Conservation (phyloP, 2,888 invertebrate genomes). For the Ennomos quercinarius region DNA sequence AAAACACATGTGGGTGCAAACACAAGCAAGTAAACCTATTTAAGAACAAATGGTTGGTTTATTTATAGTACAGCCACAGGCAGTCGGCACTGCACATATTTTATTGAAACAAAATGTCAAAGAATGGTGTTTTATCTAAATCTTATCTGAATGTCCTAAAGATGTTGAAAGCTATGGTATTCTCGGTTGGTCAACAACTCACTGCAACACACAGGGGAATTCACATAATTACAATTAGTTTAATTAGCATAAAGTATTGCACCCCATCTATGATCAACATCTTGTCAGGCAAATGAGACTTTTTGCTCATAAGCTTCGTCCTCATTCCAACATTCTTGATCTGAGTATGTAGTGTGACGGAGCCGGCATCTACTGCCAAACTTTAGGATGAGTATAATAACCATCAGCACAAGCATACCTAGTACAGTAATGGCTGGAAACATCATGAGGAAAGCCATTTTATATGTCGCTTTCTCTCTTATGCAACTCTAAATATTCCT, state of each 20-base stretch:
- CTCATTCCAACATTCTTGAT: conserved; percentile 87
- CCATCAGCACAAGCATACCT: conserved; percentile 89
- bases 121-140: too few species aligned
- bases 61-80: too few species aligned
- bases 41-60: too few species aligned
- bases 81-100: too few species aligned
- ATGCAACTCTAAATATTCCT: conserved; percentile 87
- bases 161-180: too few species aligned
- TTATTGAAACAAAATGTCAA: too few species aligned
- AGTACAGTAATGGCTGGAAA: conserved; percentile 92
- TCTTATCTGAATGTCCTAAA: too few species aligned
- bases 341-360: conserved; percentile 88
- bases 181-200: too few species aligned
- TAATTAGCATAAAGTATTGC: background rate
- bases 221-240: too few species aligned
- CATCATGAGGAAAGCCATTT: conserved; percentile 89
- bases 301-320: conserved; percentile 88
- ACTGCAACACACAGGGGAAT: too few species aligned
- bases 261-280: background rate
- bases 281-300: conserved; percentile 82
- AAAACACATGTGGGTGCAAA: too few species aligned
- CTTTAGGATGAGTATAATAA: conserved; percentile 91
- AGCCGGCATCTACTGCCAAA: conserved; percentile 90
- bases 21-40: too few species aligned
- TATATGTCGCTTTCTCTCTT: conserved; percentile 94